phyloP scores from a whole-genome alignment of 2,888 invertebrate species.

The Harpagoxenus sublaevis region DNA sequence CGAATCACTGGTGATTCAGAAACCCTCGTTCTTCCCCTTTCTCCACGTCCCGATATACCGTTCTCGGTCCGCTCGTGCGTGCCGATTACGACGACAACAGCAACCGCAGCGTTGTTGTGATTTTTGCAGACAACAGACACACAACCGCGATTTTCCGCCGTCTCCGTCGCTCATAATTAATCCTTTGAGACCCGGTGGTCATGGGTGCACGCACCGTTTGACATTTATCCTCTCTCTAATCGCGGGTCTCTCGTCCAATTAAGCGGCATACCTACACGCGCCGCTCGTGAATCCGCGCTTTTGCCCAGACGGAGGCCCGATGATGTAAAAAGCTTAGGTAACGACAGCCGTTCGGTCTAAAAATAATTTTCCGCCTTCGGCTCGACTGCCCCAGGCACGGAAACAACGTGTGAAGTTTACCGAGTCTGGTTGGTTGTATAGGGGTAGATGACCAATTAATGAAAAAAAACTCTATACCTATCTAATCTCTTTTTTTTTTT shows the following conservation, averaged over 20 bases:
- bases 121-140: slow-evolving; percentile 41
- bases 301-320: slow-evolving; percentile 34
- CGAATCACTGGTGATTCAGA: slow-evolving; percentile 27
- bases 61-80: slow-evolving; percentile 19
- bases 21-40: background rate
- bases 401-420: slow-evolving; percentile 1
- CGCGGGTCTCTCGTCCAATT: slow-evolving; percentile 29
- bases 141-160: slow-evolving; percentile 38
- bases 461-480: background rate
- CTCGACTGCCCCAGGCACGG: background rate
- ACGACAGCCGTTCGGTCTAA: slow-evolving; percentile 25
- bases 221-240: slow-evolving; percentile 52
- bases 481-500: background rate
- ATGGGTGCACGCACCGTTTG: slow-evolving; percentile 45
- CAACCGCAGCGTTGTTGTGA: background rate
- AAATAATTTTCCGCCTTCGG: slow-evolving; percentile 34
- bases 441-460: slow-evolving; percentile 34
- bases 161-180: slow-evolving; percentile 51
- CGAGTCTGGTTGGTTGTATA: background rate
- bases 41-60: background rate
- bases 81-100: background rate
- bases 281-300: slow-evolving; percentile 33
- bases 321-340: slow-evolving; percentile 50
- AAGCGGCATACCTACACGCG: slow-evolving; percentile 19
- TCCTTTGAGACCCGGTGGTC: slow-evolving; percentile 47